Base-by-base conservation (phyloP, 2,113 vertebrate genomes). In the Notarius quadriscutis region DNA sequence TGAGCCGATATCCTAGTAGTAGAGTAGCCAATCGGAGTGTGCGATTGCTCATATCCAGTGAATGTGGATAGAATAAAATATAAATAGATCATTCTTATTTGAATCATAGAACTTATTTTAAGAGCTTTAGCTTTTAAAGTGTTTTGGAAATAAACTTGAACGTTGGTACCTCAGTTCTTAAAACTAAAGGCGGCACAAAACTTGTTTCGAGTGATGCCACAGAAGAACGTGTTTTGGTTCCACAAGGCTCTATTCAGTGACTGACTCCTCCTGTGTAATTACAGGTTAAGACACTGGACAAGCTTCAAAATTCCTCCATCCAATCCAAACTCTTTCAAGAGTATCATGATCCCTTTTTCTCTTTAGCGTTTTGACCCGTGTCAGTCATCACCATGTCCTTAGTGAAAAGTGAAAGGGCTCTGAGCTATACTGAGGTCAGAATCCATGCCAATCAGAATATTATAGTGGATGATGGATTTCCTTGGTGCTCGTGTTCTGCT, bases 401-500 rank as follows among this genome's bases (percentile, higher is more conserved):
- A 57, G 9, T 7, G 1, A 1, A 0, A 20, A 27, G 51, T 48
- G 22, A 78, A 14, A 25, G n/a, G 48, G 1, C 27, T 71, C 69
- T 4, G 74, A n/a, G 27, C 14, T 71, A n/a, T 58, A 34, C 57
- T 25, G 84, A 17, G 62, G 71, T 83, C 72, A 60, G 55, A 83
- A 69, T 62, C 72, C 51, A 51, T 53, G 74, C 27, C 6, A 25
- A 51, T 83, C 86, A 74, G 86, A 82, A 82, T 57, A 34, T 71
- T 50, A 41, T 65, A 34, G 1, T 9, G 57, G 17, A 34, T 82
- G 67, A 48, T 85, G 25, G 75, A 60, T 88, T 50, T 65, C 10
- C 65, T 71, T 30, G 27, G 60, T 7, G 71, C 55, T 86, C 48
- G 7, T 12, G 30, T 67, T 27, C 18, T 82, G 20, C 79, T 81